phyloP scores from a whole-genome alignment of 2,888 invertebrate species.

The Andrena camellia region DNA sequence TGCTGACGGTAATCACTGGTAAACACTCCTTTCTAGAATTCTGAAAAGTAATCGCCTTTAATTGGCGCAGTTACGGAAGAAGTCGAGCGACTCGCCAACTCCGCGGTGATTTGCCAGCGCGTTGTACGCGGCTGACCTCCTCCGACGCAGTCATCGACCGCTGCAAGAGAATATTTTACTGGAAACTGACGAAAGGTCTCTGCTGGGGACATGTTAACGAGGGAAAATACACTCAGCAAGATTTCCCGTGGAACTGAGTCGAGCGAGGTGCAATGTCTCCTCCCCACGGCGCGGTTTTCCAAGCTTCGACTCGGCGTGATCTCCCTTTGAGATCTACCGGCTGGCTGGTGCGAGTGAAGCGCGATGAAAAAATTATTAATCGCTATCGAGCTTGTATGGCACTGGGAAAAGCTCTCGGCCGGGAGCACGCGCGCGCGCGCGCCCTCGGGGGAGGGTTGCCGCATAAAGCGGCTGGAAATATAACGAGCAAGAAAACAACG shows the following conservation, averaged over 20 bases:
- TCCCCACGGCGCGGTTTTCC: conserved; percentile 31
- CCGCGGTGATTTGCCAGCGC: background rate
- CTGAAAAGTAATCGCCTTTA: background rate
- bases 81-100: background rate
- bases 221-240: conserved; percentile 20
- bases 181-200: background rate
- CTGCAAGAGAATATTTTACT: conserved; percentile 20
- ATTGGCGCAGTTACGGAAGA: background rate
- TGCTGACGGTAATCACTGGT: background rate
- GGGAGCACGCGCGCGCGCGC: background rate
- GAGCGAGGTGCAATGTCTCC: background rate
- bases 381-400: conserved; percentile 55
- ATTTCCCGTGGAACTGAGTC: conserved; percentile 31
- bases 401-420: background rate
- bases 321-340: conserved; percentile 59
- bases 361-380: conserved; percentile 73
- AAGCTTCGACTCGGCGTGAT: conserved; percentile 21
- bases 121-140: conserved; percentile 5
- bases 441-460: background rate
- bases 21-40: conserved; percentile 1
- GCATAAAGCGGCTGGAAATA: conserved; percentile 44
- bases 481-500: conserved; percentile 62
- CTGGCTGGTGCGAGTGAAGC: conserved; percentile 48
- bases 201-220: conserved; percentile 1
- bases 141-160: conserved; percentile 7